Percentiles rank a stretch among this genome's conserved stretches.
phyloP scores from a whole-genome alignment of 2,888 invertebrate species.

The Oscheius sp. region DNA sequence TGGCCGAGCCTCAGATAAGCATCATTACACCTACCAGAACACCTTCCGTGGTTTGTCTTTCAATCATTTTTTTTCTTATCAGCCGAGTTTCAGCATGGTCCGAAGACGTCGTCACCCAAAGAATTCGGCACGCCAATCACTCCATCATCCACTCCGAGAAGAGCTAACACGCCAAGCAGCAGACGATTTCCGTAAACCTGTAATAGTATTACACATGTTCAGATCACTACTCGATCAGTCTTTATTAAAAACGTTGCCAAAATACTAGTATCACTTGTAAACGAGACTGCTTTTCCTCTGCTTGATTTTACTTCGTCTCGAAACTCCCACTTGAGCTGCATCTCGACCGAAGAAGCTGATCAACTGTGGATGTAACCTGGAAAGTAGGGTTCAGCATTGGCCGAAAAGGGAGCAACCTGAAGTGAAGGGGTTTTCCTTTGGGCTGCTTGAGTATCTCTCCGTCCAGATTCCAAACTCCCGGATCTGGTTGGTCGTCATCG shows the following conservation, averaged over 20 bases:
- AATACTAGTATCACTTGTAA: conserved; percentile 45
- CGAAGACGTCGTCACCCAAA: too few species aligned
- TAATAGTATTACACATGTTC: too few species aligned
- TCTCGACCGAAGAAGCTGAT: conserved; percentile 71
- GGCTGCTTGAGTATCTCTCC: conserved; percentile 71
- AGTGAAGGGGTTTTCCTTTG: conserved; percentile 64
- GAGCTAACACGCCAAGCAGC: too few species aligned
- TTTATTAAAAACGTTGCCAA: background rate
- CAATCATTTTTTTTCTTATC: too few species aligned
- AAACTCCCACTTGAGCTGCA: conserved; percentile 65
- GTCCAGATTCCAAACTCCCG: conserved; percentile 72
- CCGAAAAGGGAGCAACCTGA: conserved; percentile 48
- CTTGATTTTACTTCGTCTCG: conserved; percentile 62
- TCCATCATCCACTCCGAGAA: too few species aligned
- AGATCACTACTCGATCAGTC: too few species aligned
- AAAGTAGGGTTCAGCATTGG: conserved; percentile 15
- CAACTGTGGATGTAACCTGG: conserved; percentile 67
- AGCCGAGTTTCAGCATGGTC: too few species aligned
- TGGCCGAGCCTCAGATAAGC: too few species aligned
- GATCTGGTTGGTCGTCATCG: conserved; percentile 54
- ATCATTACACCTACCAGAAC: too few species aligned
- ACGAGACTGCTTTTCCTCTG: conserved; percentile 61
- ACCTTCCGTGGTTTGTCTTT: too few species aligned
- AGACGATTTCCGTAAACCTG: too few species aligned
- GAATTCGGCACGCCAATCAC: too few species aligned